phyloP scores from a whole-genome alignment of 2,888 invertebrate genomes.

The Auanema freiburgensis region DNA sequence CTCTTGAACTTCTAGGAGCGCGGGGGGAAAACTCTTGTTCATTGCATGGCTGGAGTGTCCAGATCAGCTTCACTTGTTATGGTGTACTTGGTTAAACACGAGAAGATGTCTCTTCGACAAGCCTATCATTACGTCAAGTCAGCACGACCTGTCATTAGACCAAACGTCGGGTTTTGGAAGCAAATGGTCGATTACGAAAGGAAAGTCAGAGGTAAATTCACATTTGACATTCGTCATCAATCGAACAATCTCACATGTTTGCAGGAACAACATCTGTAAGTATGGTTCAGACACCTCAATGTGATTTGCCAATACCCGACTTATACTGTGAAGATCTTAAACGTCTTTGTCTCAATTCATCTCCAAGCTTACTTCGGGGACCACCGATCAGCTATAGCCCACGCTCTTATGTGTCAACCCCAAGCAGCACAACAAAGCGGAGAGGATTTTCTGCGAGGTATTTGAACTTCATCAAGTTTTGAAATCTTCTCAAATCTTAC shows the following conservation, averaged over 20 bases:
- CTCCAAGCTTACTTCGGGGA: not conserved
- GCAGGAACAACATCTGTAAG: constrained; percentile 45
- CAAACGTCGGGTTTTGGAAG: constrained; percentile 86
- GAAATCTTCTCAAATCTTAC: not conserved
- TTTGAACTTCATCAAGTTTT: not conserved
- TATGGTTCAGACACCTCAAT: constrained; percentile 58
- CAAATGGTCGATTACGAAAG: constrained; percentile 83
- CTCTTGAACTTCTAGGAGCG: constrained; percentile 46
- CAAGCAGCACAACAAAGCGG: constrained; percentile 13
- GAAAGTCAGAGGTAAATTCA: constrained; percentile 41
- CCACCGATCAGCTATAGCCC: constrained; percentile 1
- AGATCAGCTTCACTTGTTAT: constrained; percentile 82
- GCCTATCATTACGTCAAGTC: constrained; percentile 66
- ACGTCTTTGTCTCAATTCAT: constrained; percentile 11
- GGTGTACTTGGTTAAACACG: constrained; percentile 84
- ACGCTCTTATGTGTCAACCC: constrained; percentile 8
- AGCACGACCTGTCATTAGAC: constrained; percentile 79
- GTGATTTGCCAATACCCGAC: constrained; percentile 60
- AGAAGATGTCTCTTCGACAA: constrained; percentile 74
- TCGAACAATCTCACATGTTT: constrained; percentile 9
- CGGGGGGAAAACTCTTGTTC: constrained; percentile 77
- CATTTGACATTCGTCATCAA: not conserved
- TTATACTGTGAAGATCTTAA: constrained; percentile 55
- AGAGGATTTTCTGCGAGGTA: constrained; percentile 22
- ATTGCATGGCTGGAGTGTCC: constrained; percentile 88